Evolutionary conservation across 2,797 vertebrate genomes (phyloP).

Genomic region (Tenualosa thibaudeaui): DNA sequence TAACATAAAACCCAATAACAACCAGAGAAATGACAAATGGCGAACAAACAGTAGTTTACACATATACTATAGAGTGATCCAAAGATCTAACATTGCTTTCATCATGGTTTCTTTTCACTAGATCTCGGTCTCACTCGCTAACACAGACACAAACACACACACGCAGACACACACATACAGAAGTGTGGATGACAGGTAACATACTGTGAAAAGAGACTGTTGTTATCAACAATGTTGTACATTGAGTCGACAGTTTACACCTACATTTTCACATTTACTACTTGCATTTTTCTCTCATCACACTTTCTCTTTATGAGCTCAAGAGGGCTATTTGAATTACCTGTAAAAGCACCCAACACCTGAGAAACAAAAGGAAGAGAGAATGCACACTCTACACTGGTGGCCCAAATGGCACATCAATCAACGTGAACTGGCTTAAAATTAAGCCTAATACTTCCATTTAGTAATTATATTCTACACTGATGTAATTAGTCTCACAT

Average conservation of each 20-base stretch:
- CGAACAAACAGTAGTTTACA: neutral
- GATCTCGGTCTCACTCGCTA: neutral
- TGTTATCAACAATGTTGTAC: no score
- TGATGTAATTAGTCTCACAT: neutral
- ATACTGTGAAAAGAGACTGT: neutral
- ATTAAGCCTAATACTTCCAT: neutral
- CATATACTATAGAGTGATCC: neutral
- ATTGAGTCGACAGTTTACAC: no score
- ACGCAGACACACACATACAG: neutral
- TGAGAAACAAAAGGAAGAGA: neutral
- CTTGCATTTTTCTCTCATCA: no score
- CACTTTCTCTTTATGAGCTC: no score
- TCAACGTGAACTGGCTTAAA: constrained; percentile 1
- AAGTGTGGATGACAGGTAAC: neutral
- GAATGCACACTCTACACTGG: neutral
- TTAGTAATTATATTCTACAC: neutral
- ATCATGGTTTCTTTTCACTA: neutral
- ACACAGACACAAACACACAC: neutral
- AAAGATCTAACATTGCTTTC: neutral
- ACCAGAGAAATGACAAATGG: neutral
- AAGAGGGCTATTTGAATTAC: no score
- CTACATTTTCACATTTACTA: no score
- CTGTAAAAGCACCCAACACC: no score
- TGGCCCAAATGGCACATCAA: neutral
- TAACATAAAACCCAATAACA: neutral